Evolutionary conservation across 2,113 vertebrate species (phyloP).

Genomic region (Rhynchomys soricoides): DNA sequence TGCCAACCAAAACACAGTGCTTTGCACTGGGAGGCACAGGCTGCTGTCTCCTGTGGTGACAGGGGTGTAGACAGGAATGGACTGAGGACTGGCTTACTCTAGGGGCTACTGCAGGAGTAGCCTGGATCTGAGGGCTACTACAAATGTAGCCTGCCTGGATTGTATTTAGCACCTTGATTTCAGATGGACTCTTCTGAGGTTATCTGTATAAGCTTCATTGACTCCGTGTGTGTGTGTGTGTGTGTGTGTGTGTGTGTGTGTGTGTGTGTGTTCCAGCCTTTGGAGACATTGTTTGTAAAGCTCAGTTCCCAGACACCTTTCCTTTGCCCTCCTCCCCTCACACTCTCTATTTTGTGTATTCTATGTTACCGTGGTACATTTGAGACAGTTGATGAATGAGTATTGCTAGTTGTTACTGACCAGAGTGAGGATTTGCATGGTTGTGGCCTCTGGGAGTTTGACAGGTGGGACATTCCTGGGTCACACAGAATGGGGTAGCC

Average conservation of each 20-base stretch:
- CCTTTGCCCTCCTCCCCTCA: too few relatives aligned
- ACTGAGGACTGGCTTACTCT: neutral
- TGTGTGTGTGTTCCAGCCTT: neutral
- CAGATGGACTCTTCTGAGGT: neutral
- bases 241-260: neutral
- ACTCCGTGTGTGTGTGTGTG: neutral
- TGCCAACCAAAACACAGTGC: conserved; percentile 61
- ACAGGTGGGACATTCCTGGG: neutral
- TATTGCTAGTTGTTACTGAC: neutral
- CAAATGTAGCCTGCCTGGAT: neutral
- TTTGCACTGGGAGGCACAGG: neutral
- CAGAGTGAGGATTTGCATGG: neutral
- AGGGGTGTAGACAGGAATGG: neutral
- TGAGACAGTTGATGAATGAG: neutral
- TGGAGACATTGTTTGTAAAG: neutral
- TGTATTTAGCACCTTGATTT: neutral
- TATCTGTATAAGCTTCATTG: neutral
- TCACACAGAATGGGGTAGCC: neutral
- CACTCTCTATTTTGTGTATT: neutral
- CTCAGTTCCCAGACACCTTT: neutral
- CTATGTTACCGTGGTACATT: neutral
- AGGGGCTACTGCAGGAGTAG: neutral
- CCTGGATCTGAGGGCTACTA: neutral
- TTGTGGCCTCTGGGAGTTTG: neutral
- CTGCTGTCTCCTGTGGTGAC: neutral